A percentile compares a stretch with the other conserved stretches of the same genome.
These are phyloP conservation scores for Neomonachus schauinslandi DNA, from an alignment of 2,113 vertebrate species.

Conservation along the genomic window DNA sequence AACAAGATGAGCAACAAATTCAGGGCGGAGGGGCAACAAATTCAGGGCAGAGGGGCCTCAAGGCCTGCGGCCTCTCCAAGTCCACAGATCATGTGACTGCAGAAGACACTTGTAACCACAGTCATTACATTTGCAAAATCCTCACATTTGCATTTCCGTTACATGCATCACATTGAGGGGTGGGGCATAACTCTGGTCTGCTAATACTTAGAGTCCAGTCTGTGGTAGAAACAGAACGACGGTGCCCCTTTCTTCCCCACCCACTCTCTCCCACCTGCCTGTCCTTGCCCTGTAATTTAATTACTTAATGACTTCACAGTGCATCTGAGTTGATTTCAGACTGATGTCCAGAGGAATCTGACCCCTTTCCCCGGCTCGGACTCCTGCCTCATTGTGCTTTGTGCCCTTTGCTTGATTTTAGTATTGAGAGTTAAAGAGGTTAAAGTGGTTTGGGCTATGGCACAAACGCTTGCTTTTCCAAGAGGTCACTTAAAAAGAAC, in stretches of 20 bases:
- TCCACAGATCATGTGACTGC: neutral
- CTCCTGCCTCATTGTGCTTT: neutral
- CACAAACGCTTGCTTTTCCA: neutral
- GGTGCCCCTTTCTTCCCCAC: neutral
- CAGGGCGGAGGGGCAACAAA: neutral
- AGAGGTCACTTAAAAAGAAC: neutral
- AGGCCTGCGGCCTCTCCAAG: neutral
- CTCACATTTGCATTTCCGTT: slow-evolving; percentile 43
- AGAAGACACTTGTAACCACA: slow-evolving; percentile 53
- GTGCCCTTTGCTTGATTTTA: slow-evolving; percentile 15
- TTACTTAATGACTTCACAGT: slow-evolving; percentile 3
- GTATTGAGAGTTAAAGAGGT: neutral
- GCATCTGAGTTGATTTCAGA: slow-evolving; percentile 19
- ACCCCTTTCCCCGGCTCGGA: neutral
- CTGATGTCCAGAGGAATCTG: neutral
- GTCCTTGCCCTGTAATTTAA: neutral
- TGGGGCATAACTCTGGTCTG: neutral
- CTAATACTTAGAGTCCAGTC: slow-evolving; percentile 24
- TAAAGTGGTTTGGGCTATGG: neutral
- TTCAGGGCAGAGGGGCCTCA: slow-evolving; percentile 22
- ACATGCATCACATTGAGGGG: neutral
- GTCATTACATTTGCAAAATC: slow-evolving; percentile 36
- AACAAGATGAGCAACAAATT: too few relatives aligned
- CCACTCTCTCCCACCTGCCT: neutral
- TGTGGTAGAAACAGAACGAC: neutral